These are phyloP conservation scores for Pseudomugil tenellus DNA, from an alignment of 2,797 vertebrate genomes.

Conservation along the genomic window DNA sequence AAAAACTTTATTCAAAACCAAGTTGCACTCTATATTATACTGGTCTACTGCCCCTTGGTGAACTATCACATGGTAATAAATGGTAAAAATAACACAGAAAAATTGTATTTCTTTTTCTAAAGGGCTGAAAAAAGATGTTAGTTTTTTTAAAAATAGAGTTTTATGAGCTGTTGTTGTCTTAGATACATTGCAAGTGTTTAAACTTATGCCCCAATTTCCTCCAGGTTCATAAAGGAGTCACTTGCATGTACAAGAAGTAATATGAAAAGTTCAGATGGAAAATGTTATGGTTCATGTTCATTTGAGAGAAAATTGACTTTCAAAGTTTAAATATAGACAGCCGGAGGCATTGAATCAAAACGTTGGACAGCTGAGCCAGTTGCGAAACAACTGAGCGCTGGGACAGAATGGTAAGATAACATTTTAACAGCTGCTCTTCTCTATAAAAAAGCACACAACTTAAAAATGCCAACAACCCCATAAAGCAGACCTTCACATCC, in stretches of 20 bases:
- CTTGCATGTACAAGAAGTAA: constrained; percentile 12
- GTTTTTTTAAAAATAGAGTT: too few relatives aligned
- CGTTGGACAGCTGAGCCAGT: constrained; percentile 65
- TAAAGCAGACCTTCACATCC: constrained; percentile 10
- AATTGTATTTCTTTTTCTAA: too few relatives aligned
- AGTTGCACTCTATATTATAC: too few relatives aligned
- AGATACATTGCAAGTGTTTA: constrained; percentile 36
- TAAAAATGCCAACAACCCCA: constrained; percentile 61
- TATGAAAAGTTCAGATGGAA: background rate
- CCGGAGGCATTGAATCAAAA: constrained; percentile 45
- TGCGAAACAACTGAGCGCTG: constrained; percentile 54
- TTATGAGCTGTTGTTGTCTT: too few relatives aligned
- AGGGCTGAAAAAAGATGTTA: too few relatives aligned
- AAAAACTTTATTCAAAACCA: too few relatives aligned
- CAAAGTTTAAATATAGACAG: constrained; percentile 35
- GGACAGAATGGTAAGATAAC: constrained; percentile 69
- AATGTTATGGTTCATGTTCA: constrained; percentile 3
- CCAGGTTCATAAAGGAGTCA: constrained; percentile 1
- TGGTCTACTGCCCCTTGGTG: too few relatives aligned
- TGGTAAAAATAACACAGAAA: too few relatives aligned
- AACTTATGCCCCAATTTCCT: background rate
- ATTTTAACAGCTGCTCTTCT: constrained; percentile 80
- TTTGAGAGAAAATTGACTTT: background rate
- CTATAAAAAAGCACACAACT: constrained; percentile 57
- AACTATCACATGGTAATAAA: too few relatives aligned